Conservation (phyloP, 2,797 vertebrate genomes). For the Botia almorhae region DNA sequence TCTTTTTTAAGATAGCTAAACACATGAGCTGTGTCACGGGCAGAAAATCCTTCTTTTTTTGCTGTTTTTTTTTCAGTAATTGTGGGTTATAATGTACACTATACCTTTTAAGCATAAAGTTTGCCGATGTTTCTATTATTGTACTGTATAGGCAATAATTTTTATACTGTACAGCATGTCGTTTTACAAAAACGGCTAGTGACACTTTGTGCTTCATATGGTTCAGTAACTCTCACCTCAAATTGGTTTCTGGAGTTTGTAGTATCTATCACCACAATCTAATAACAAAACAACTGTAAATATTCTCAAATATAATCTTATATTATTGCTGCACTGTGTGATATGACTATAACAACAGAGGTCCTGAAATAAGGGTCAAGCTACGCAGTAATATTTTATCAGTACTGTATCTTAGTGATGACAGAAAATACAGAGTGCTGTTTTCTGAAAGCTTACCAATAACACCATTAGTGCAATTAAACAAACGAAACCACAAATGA, state of each 20-base stretch:
- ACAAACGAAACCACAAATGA: neutral
- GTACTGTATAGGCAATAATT: neutral
- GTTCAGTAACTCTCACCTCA: conserved; percentile 6
- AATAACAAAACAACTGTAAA: neutral
- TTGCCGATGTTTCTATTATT: neutral
- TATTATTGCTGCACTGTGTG: neutral
- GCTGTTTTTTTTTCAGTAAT: neutral
- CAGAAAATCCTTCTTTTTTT: neutral
- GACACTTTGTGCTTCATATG: too few relatives aligned
- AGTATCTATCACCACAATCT: neutral
- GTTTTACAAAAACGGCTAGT: neutral
- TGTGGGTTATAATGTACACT: neutral
- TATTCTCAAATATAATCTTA: neutral
- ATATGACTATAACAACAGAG: neutral
- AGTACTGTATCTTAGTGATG: neutral
- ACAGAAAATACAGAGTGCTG: neutral
- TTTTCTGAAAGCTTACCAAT: neutral
- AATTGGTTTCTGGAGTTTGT: conserved; percentile 11
- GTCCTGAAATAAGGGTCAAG: neutral
- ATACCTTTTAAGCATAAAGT: neutral
- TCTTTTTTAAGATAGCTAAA: conserved; percentile 36
- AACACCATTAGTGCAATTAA: neutral
- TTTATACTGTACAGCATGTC: neutral
- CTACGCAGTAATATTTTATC: neutral
- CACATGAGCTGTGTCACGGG: conserved; percentile 41